These are phyloP conservation scores for Eclectus roratus DNA, from an alignment of 2,113 vertebrate genomes.

Conservation along the genomic window DNA sequence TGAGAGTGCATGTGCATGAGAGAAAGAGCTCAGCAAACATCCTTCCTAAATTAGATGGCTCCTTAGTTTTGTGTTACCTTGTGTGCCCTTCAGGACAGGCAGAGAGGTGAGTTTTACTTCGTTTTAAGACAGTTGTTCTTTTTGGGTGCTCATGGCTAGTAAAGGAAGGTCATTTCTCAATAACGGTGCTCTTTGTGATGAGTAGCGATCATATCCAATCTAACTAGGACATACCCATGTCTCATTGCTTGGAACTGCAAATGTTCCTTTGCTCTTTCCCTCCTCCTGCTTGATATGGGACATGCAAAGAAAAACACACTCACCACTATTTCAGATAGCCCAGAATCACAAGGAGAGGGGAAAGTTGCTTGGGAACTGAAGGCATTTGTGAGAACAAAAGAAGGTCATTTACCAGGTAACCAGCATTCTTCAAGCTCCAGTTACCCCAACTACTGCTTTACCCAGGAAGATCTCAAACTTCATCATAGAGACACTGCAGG, in stretches of 20 bases:
- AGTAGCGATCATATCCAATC: not conserved
- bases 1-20: constrained; percentile 66
- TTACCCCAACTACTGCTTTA: not conserved
- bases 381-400: not conserved
- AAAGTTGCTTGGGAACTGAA: not conserved
- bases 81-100: constrained; percentile 62
- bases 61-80: constrained; percentile 46
- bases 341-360: not conserved
- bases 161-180: constrained; percentile 10
- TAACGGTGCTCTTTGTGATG: not conserved
- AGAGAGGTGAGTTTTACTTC: not conserved
- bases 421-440: not conserved
- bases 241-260: not conserved
- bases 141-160: not conserved
- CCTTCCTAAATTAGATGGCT: constrained; percentile 60
- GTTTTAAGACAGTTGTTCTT: not conserved
- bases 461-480: not conserved
- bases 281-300: not conserved
- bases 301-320: accelerated
- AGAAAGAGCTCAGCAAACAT: constrained; percentile 70
- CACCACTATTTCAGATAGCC: not conserved
- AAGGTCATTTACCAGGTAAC: not conserved
- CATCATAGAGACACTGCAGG: not conserved
- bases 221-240: not conserved
- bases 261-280: not conserved